Base-by-base conservation (phyloP, 2,113 vertebrate genomes). In the Mungos mungo region DNA sequence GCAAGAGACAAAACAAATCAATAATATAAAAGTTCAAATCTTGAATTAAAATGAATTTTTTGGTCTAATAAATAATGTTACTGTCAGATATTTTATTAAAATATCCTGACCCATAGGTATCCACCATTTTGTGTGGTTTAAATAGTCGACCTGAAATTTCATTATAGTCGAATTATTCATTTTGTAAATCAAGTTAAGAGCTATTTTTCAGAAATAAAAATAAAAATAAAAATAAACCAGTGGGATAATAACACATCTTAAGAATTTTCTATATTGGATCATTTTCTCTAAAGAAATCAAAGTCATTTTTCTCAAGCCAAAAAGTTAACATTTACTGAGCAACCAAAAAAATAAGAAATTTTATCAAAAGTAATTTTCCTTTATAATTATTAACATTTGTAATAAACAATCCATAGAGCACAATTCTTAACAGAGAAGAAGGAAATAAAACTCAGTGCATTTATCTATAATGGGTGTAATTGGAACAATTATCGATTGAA, bases 1-100 rank as follows among this genome's bases (percentile, higher is more conserved):
- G 93, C 92, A 84, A 82, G 35, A 96, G 38, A 90, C 88, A 98
- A 97, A 98, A 94, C 50, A 95, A 98, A 96, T 94, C 88, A 96
- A 92, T 98, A 98, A 96, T 33, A 0, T 97, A 69, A 98, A 98
- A 98, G 96, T 98, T 98, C 97, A 98, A 98, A 98, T 93, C 96
- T 82, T 93, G 94, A 98, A 98, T 98, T 93, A 95, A 97, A 98
- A 98, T 97, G 97, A 98, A 98, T 98, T 90, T 89, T 89, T 87
- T 95, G 97, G 10, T 95, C 88, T 76, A 93, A 97, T 96, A 96
- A 97, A 95, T 93, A 89, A 98, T 94, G 69, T 93, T 93, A 54
- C 77, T 84, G 85, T 93, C 92, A 96, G 96, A 98, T 82, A 90
- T 7, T 85, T 83, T 35, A 45, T 79, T 92, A 96, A 80, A 29